Evolutionary conservation across 1,140 invertebrate genomes (phyloP), one percentile per base, ranked within the genome.

Genomic region (Notospermus geniculatus): DNA sequence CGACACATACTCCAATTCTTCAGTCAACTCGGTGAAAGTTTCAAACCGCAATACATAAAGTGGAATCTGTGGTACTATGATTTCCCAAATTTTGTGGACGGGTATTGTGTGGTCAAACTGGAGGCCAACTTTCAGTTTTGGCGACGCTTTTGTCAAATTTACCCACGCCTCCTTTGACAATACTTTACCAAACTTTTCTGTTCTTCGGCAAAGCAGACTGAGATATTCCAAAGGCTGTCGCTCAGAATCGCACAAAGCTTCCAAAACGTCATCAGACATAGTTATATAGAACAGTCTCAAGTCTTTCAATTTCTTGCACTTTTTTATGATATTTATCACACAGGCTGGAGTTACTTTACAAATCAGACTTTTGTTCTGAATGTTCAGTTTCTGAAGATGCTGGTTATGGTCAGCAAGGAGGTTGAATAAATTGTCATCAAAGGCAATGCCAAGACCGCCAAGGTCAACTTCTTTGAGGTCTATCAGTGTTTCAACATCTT

Each of bases 71-170:
- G 75, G 67, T 58, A 73, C 72, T 65, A 76, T 68, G 15, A 76
- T 68, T 25, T 68, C 65, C 17, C 62, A 43, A 7, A 77, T 67
- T 39, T 63, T 64, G 39, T 67, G 43, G 0, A 71, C 59, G 25
- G 72, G 72, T 60, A 67, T 70, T 0, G 74, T 77, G 58, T 73
- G 71, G 55, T 77, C 74, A 72, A 77, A 77, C 19, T 57, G 62
- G 11, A 77, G 64, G 5, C 64, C 68, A 1, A 77, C 74, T 30
- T 63, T 62, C 23, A 77, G 64, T 19, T 67, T 43, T 28, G 74
- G 73, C 23, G 63, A 62, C 17, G 56, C 58, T 2, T 32, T 55
- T 5, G 63, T 57, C 11, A 77, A 30, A 4, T 52, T 57, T 7
- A 55, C 57, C 75, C 75, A 77, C 0, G 68, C 65, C 19, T 72